Evolutionary conservation across 1,140 invertebrate species (phyloP), one percentile per base, ranked within the genome.

Genomic region (Protaetia brevitarsis): DNA sequence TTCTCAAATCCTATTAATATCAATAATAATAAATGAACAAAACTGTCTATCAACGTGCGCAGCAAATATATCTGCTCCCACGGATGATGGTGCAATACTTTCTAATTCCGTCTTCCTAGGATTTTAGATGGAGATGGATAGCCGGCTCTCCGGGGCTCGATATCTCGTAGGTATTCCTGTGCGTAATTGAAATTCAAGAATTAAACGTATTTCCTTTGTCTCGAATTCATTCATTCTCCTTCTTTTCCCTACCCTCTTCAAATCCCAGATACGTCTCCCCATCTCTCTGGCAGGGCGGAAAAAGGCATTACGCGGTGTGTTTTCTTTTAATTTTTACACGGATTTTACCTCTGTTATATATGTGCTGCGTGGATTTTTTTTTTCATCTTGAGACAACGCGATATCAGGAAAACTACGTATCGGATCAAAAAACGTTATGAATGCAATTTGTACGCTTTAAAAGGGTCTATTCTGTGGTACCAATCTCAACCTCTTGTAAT

Each of bases 301-400:
- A n/a, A 37, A n/a, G n/a, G n/a, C n/a, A n/a, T n/a, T n/a, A n/a
- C n/a, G n/a, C n/a, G n/a, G n/a, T 37, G 41, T 45, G 41, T 45
- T 45, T 45, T 45, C 41, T 45, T 45, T 45, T 45, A 45, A 45
- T 45, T 45, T 45, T 45, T 45, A 45, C 41, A 13, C 41, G 41
- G 23, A 21, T 45, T 45, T 37, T n/a, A n/a, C n/a, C n/a, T n/a
- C n/a, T n/a, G n/a, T n/a, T n/a, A n/a, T n/a, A n/a, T n/a, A n/a
- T n/a, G n/a, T n/a, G n/a, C n/a, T n/a, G n/a, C n/a, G n/a, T n/a
- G n/a, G n/a, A n/a, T n/a, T n/a, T n/a, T n/a, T n/a, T n/a, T n/a
- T n/a, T n/a, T n/a, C n/a, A n/a, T n/a, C n/a, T n/a, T n/a, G n/a
- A n/a, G n/a, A n/a, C n/a, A n/a, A n/a, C n/a, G n/a, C n/a, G n/a